Evolutionary conservation across 2,113 vertebrate genomes (phyloP).

Genomic region (Leucosticte australis): DNA sequence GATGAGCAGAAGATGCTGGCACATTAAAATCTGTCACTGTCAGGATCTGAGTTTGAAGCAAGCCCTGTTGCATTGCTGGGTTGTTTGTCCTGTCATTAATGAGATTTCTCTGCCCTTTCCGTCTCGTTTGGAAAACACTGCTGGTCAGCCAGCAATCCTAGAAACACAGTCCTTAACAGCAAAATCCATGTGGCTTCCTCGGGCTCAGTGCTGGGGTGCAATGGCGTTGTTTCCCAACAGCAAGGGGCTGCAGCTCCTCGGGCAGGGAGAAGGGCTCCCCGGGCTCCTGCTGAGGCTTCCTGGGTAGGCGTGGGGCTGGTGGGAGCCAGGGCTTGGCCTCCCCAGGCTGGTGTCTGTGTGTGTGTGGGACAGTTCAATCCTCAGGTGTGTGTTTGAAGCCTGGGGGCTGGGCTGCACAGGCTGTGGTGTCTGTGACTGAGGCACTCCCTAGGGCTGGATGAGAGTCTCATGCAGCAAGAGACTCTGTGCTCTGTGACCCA

Average conservation of each 20-base stretch:
- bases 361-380: neutral
- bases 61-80: neutral
- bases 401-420: neutral
- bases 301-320: fast-evolving
- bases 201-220: neutral
- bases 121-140: neutral
- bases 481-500: neutral
- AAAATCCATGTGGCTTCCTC: neutral
- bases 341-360: fast-evolving
- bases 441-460: neutral
- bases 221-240: neutral
- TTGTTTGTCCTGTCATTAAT: neutral
- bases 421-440: neutral
- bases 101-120: neutral
- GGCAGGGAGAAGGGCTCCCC: neutral
- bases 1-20: neutral
- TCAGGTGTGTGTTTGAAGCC: neutral
- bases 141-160: neutral
- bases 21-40: neutral
- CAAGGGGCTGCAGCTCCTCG: neutral
- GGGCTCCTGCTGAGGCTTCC: neutral
- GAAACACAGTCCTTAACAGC: neutral
- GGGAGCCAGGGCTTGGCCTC: neutral
- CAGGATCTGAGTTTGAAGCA: neutral
- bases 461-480: neutral